Base-by-base conservation (phyloP, 2,888 invertebrate genomes). In the Drosophila neotestacea region DNA sequence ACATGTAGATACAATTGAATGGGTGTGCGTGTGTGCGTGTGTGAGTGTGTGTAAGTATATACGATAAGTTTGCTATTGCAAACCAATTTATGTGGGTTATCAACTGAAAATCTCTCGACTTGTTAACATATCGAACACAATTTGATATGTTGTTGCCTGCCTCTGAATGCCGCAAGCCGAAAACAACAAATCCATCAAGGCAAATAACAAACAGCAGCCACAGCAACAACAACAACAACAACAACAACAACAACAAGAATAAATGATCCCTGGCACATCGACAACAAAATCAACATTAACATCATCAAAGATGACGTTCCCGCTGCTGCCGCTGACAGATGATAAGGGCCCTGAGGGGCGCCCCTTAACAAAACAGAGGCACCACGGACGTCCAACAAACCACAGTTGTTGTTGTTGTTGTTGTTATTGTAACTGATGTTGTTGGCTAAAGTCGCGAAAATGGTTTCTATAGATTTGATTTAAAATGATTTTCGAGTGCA, bases 111-210 rank as follows among this genome's bases (percentile, higher is more conserved):
- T 76, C 63, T 52, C 44, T 72, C 62, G 74, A 66, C 81, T 82
- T 82, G 87, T 85, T 83, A 83, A 85, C 83, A 85, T 70, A 76
- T 85, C 66, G 69, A 71, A 55, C 46, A 82, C 79, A 82, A 68
- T 73, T 82, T 64, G 64, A 79, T 75, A 70, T 79, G 79, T 66
- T 75, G 61, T 7, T 28, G 60, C 13, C 36, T 61, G 59, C 47
- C 44, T 50, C 36, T 42, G 56, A 55, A 22, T 62, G 62, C 59
- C 71, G 36, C 77, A 63, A 51, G 48, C 51, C 46, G 32, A 51
- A 41, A 63, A 30, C 56, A 51, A 38, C 64, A 64, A 59, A 68
- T 63, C 52, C 68, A 58, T 59, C 58, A 64, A 64, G 56, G 42
- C 48, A 61, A 54, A 54, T 46, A 60, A 55, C 60, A 66, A 60